Base-by-base conservation (phyloP, 1,140 invertebrate species). In the Hycleus cichorii region DNA sequence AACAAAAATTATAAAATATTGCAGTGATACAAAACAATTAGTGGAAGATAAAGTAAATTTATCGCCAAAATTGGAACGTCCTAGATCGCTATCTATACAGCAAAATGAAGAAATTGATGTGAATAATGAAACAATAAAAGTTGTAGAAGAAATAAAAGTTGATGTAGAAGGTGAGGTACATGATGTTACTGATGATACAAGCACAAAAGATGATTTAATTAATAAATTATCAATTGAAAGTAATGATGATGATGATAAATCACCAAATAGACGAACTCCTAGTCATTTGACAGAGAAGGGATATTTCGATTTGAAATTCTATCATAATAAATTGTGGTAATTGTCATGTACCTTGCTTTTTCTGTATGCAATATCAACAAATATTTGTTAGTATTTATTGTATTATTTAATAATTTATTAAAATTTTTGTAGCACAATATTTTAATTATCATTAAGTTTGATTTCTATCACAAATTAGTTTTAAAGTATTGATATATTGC, bases 271-370 rank as follows among this genome's bases (percentile, higher is more conserved):
- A 57, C 66, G 66, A 45, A 69, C 71, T n/a, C 68, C 70, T 11
- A 68, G 69, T 54, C 66, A 70, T 62, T 63, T 74, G 32, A 83
- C 81, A 38, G 79, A 81, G 46, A 77, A 80, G 60, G 81, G 81
- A 12, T 82, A 76, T 66, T 78, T 82, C 62, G 81, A 83, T 74
- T 72, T 83, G 38, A 83, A 83, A 65, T 83, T 83, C 71, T 81
- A 81, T 70, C 81, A 82, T 71, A 81, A 81, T 63, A 80, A 79
- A 59, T 73, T 83, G 52, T 83, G 81, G 81, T 83, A 80, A 75
- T 32, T 47, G 18, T 39, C 43, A 39, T 55, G 43, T 55, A 47
- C 52, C 45, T 47, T 55, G 52, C 45, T 55, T 47, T 55, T 55
- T 47, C 39, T 54, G 18, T 18, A 18, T 18, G 18, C 18, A 18